A percentile compares a stretch with the other conserved stretches of the same genome.
Conservation (phyloP, 2,888 invertebrate genomes). For the Himalopsyche anomala region DNA sequence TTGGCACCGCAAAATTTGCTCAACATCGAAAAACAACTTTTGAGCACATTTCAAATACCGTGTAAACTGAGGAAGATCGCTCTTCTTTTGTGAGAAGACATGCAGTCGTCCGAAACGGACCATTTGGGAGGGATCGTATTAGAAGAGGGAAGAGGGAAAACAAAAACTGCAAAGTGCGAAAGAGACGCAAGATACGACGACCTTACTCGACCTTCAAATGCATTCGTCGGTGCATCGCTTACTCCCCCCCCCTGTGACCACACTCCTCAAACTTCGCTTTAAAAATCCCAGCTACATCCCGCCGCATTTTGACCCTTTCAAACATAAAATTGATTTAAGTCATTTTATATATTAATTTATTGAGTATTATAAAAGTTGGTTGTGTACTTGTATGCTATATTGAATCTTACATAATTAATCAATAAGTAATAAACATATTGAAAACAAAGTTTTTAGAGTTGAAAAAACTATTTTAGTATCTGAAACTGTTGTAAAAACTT, state of each 20-base stretch:
- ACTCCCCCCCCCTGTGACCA: neutral
- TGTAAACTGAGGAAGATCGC: neutral
- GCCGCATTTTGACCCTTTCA: conserved; percentile 23
- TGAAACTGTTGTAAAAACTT: no score
- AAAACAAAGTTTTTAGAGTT: no score
- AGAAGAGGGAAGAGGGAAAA: conserved; percentile 43
- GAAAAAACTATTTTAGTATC: no score
- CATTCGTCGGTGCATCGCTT: conserved; percentile 37
- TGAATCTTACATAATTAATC: no score
- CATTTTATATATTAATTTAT: neutral
- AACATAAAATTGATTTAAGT: neutral
- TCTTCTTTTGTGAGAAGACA: neutral
- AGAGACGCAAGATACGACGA: conserved; percentile 24
- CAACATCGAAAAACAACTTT: neutral
- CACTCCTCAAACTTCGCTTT: neutral
- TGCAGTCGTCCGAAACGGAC: neutral
- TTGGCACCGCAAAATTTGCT: neutral
- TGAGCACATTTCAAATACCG: neutral
- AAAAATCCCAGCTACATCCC: conserved; percentile 35
- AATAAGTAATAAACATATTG: no score
- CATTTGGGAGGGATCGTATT: conserved; percentile 24
- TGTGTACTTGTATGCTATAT: no score
- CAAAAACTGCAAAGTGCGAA: conserved; percentile 39
- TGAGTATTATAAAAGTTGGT: no score
- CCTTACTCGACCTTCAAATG: conserved; percentile 40